Conservation (phyloP, 1,140 invertebrate species). For the Papilio xuthus region DNA sequence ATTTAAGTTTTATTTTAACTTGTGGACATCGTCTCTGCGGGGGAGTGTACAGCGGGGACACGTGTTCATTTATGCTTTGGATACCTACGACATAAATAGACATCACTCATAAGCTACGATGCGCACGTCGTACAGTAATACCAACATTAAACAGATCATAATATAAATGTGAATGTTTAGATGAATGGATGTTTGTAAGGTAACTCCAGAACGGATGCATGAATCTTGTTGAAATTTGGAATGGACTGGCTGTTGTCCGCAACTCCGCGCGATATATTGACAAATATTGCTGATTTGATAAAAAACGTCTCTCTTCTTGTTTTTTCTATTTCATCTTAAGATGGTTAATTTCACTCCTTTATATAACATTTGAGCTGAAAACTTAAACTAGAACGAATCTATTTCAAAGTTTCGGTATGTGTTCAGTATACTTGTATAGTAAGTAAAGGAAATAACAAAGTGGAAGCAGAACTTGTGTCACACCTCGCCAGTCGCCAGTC, state of each 20-base stretch:
- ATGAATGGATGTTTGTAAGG: too few relatives aligned
- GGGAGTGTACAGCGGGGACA: neutral
- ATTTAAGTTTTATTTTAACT: too few relatives aligned
- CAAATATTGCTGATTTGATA: too few relatives aligned
- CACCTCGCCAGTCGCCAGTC: conserved; percentile 3
- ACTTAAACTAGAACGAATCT: neutral
- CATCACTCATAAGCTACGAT: neutral
- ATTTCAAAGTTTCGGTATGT: neutral
- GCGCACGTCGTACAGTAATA: neutral
- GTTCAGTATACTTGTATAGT: neutral
- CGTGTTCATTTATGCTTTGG: neutral
- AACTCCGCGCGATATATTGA: too few relatives aligned
- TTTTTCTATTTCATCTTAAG: too few relatives aligned
- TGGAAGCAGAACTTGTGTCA: conserved; percentile 1
- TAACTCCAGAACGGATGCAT: too few relatives aligned
- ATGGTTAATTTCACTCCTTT: too few relatives aligned
- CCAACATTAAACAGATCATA: too few relatives aligned
- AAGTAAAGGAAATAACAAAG: conserved; percentile 4
- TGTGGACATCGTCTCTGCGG: neutral
- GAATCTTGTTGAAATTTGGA: too few relatives aligned
- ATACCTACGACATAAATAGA: neutral
- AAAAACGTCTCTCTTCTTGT: too few relatives aligned
- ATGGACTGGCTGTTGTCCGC: too few relatives aligned
- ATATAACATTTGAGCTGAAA: neutral
- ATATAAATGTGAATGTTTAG: too few relatives aligned